phyloP scores from a whole-genome alignment of 1,140 invertebrate genomes.

The Uloborus diversus region DNA sequence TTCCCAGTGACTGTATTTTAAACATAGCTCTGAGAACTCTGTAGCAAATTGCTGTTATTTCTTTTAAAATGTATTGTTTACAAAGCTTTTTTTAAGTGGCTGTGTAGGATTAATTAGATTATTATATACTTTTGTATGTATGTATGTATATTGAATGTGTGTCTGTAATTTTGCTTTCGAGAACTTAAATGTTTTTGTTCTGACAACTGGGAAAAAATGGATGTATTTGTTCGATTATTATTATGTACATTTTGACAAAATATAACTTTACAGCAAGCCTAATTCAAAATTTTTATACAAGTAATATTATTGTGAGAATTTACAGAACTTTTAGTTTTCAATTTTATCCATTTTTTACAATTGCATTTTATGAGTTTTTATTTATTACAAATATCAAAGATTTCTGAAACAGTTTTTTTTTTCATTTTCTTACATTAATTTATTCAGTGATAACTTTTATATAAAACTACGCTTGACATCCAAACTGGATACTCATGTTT shows the following conservation, averaged over 20 bases:
- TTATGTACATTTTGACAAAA: not conserved
- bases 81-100: slow-evolving; percentile 54
- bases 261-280: not conserved
- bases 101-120: slow-evolving; percentile 28
- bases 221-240: not conserved
- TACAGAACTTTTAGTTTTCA: not conserved
- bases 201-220: too few relatives aligned
- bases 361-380: too few relatives aligned
- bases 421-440: too few relatives aligned
- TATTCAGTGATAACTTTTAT: too few relatives aligned
- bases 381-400: too few relatives aligned
- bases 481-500: too few relatives aligned
- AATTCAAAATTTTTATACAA: not conserved
- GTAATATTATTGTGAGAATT: not conserved
- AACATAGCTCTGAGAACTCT: slow-evolving; percentile 10
- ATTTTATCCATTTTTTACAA: too few relatives aligned
- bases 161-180: slow-evolving; percentile 1
- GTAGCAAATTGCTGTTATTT: slow-evolving; percentile 3
- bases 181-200: too few relatives aligned
- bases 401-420: too few relatives aligned
- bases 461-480: too few relatives aligned
- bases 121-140: slow-evolving; percentile 22
- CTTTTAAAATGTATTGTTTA: slow-evolving; percentile 14
- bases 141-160: slow-evolving; percentile 32
- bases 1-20: slow-evolving; percentile 36